Base-by-base conservation (phyloP, 2,113 vertebrate species). In the Phylloscopus whistleri region DNA sequence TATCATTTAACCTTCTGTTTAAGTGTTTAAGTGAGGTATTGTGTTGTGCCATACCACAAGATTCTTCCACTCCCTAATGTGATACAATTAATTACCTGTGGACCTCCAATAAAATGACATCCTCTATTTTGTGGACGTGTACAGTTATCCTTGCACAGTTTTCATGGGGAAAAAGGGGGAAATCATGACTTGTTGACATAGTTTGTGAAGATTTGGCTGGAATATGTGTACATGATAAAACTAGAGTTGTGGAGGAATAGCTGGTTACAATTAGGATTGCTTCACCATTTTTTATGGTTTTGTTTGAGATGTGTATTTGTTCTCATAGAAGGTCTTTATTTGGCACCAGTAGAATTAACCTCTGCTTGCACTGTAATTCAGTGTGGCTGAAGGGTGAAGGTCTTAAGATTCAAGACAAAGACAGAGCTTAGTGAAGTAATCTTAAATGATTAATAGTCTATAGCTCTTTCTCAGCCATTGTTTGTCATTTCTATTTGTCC, bases 41-140 rank as follows among this genome's bases (percentile, higher is more conserved):
- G 98, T 98, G 96, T 96, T 97, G 97, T 98, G 97, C 97, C 96
- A 95, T 97, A 66, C 94, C 95, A 96, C 91, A 4, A 75, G 68
- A 96, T 97, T 97, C 97, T 97, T 96, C 93, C 93, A 91, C 97
- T 97, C 94, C 86, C 88, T 82, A 92, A 97, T 98, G 98, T 97
- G 97, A 97, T 96, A 97, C 97, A 94, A 91, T 98, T 98, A 98
- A 91, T 98, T 98, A 98, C 97, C 98, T 97, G 95, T 98, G 98
- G 98, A 98, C 98, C 98, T 98, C 97, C 97, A 99, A 99, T 98
- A 99, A 99, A 99, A 97, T 98, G 90, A 93, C 94, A 72, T 96
- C 97, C 94, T 98, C 94, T 95, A 92, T 96, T 89, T 87, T 49
- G 24, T 87, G 76, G 80, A 87, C 81, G 94, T 68, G 91, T 97